Evolutionary conservation across 2,888 invertebrate species (phyloP).

Genomic region (Cheilosia grossa): DNA sequence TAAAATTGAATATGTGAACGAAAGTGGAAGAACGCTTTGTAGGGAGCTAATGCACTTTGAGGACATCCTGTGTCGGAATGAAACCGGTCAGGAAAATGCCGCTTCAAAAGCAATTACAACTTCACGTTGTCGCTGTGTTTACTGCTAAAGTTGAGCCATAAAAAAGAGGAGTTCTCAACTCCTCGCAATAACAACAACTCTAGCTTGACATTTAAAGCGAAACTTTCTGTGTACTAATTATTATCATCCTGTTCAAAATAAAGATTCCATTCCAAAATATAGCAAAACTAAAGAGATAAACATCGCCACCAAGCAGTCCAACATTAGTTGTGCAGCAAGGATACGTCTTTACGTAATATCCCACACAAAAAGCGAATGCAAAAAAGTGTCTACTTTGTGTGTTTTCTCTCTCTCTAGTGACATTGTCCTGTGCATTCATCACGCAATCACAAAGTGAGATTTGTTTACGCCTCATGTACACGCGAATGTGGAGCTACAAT

Average conservation of each 20-base stretch:
- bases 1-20: slow-evolving; percentile 37
- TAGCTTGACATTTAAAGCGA: neutral
- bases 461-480: slow-evolving; percentile 31
- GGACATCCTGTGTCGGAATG: slow-evolving; percentile 1
- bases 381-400: slow-evolving; percentile 23
- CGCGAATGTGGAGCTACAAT: slow-evolving; percentile 42
- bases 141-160: slow-evolving; percentile 5
- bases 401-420: neutral
- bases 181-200: slow-evolving; percentile 33
- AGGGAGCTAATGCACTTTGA: slow-evolving; percentile 17
- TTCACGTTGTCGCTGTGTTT: neutral
- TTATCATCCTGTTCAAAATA: neutral
- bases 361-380: neutral
- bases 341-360: slow-evolving; percentile 8
- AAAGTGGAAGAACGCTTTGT: neutral
- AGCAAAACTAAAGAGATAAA: neutral
- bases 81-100: neutral
- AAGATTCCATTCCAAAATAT: neutral
- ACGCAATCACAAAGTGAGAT: slow-evolving; percentile 55
- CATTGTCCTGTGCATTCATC: slow-evolving; percentile 61
- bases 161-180: slow-evolving; percentile 6
- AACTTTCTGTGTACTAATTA: slow-evolving; percentile 29
- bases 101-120: too few relatives aligned
- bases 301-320: slow-evolving; percentile 14
- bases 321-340: slow-evolving; percentile 39